phyloP scores from a whole-genome alignment of 2,888 invertebrate species.

The Gymnosoma rotundatum region DNA sequence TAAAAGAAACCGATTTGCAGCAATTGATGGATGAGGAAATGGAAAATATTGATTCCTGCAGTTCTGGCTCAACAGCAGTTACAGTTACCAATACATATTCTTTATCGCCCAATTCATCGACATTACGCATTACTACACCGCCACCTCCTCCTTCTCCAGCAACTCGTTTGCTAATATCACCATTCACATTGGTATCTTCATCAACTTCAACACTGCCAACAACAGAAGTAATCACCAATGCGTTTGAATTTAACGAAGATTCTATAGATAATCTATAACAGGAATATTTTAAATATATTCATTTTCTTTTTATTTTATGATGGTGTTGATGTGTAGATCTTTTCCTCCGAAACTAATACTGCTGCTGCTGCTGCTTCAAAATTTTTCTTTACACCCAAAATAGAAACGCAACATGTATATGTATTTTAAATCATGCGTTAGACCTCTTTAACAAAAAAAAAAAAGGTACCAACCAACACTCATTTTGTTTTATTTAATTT shows the following conservation, averaged over 20 bases:
- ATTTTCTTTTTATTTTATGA: slow-evolving; percentile 58
- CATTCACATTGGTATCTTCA: slow-evolving; percentile 9
- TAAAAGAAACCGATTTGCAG: slow-evolving; percentile 21
- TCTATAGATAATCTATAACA: slow-evolving; percentile 66
- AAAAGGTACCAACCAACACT: too few species aligned
- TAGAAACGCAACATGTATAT: too few species aligned
- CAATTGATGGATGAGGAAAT: slow-evolving; percentile 46
- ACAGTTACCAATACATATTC: slow-evolving; percentile 37
- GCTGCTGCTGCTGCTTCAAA: too few species aligned
- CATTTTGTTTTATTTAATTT: too few species aligned
- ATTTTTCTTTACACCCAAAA: too few species aligned
- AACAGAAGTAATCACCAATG: slow-evolving; percentile 1
- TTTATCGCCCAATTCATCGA: slow-evolving; percentile 1
- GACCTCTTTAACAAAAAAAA: too few species aligned
- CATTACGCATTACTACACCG: too few species aligned
- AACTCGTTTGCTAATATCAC: too few species aligned
- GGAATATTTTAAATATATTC: slow-evolving; percentile 54
- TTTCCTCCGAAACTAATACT: too few species aligned
- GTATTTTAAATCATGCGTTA: too few species aligned
- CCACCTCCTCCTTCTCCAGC: too few species aligned
- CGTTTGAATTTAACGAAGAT: slow-evolving; percentile 48
- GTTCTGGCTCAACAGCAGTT: slow-evolving; percentile 30
- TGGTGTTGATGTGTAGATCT: slow-evolving; percentile 26
- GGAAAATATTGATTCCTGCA: slow-evolving; percentile 56
- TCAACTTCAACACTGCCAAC: slow-evolving; percentile 26